A percentile compares a stretch with the other conserved stretches of the same genome.
Evolutionary conservation across 2,888 invertebrate genomes (phyloP).

Genomic region (Micropterix aruncella): DNA sequence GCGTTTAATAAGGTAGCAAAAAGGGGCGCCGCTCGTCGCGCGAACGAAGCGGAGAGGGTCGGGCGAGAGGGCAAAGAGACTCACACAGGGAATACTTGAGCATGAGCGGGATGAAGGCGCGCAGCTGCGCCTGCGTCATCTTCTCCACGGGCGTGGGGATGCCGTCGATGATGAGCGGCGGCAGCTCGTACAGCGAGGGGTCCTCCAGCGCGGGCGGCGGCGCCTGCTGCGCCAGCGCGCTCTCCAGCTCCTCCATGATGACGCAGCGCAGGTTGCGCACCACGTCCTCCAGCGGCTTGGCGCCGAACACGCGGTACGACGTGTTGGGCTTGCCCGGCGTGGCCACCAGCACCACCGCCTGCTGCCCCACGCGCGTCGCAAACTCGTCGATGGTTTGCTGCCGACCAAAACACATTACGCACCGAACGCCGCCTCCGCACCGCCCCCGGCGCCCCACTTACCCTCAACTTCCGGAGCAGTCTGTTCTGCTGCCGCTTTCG

Average conservation of each 20-base stretch:
- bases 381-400: constrained; percentile 94
- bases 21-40: too few species aligned
- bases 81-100: constrained; percentile 89
- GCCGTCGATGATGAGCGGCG: constrained; percentile 91
- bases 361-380: constrained; percentile 92
- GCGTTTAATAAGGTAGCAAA: too few species aligned
- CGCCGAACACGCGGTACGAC: constrained; percentile 92
- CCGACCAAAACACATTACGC: too few species aligned
- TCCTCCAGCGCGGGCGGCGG: constrained; percentile 59
- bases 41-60: too few species aligned
- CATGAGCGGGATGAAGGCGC: constrained; percentile 96
- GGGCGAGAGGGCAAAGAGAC: too few species aligned
- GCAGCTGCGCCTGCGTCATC: constrained; percentile 95
- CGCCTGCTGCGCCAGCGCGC: constrained; percentile 78
- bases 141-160: constrained; percentile 97
- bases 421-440: not conserved
- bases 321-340: constrained; percentile 94
- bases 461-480: constrained; percentile 71
- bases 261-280: constrained; percentile 79
- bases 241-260: constrained; percentile 92
- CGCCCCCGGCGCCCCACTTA: constrained; percentile 19
- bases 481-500: constrained; percentile 92
- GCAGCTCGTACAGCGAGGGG: constrained; percentile 87
- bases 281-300: constrained; percentile 93
- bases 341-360: constrained; percentile 90